Evolutionary conservation across 2,113 vertebrate species (phyloP), one percentile per base, ranked within the genome.

Genomic region (Phyllostomus discolor): DNA sequence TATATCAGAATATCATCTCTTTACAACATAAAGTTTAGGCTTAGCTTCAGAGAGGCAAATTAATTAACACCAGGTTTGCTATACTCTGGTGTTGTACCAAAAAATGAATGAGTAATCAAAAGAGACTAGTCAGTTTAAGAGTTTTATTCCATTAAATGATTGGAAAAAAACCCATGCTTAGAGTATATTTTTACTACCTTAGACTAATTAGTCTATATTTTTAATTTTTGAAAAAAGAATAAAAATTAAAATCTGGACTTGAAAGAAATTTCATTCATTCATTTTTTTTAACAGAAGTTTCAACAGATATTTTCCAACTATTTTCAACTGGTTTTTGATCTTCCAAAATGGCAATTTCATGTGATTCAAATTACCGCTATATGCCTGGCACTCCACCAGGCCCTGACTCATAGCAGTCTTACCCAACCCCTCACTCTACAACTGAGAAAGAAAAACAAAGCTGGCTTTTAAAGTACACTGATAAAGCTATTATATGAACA

Each of bases 401-500:
- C 14, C 66, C 59, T 62, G 8, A 1, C n/a, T 76, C 26, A 1
- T 22, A 31, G 57, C 1, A 22, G 43, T 85, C 31, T 81, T 41
- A 35, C 50, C 38, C 33, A 31, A n/a, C 1, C 31, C 41, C 14
- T 89, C 22, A 64, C n/a, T 93, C 85, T 35, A 81, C 80, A 82
- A 76, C 81, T 28, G 38, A 84, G 48, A 92, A 82, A 90, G 50
- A 38, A 78, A 97, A 95, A 95, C 84, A 92, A 67, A 81, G 72
- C 43, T 66, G 20, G 41, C 35, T 91, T 82, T 38, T 91, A 78
- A 87, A 84, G 82, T 48, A 38, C 38, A 79, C 81, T n/a, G 28
- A 72, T 87, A 75, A 97, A 95, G 54, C 86, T 38, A 41, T 73
- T 91, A 73, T 26, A 91, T 83, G 75, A 84, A 90, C 75, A 93